A percentile compares a stretch with the other conserved stretches of the same genome.
Conservation (phyloP, 2,888 invertebrate species). For the Nephrotoma flavescens region DNA sequence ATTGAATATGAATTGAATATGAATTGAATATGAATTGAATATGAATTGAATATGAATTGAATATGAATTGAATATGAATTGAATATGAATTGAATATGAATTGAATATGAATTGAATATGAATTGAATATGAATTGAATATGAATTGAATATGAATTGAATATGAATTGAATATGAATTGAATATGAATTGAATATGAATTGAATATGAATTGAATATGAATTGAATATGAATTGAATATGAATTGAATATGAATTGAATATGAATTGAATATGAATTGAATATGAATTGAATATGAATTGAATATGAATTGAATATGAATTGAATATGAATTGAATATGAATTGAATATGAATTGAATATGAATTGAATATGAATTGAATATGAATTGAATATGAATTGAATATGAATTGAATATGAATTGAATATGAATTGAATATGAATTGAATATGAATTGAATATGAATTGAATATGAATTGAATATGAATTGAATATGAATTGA, state of each 20-base stretch:
- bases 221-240: neutral
- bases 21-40: neutral
- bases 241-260: neutral
- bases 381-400: too few relatives aligned
- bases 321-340: too few relatives aligned
- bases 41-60: neutral
- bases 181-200: neutral
- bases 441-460: neutral
- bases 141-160: neutral
- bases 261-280: too few relatives aligned
- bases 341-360: too few relatives aligned
- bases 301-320: too few relatives aligned
- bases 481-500: too few relatives aligned
- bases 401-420: neutral
- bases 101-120: neutral
- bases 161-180: neutral
- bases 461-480: too few relatives aligned
- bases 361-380: too few relatives aligned
- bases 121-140: neutral
- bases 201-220: neutral
- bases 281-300: too few relatives aligned
- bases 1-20: neutral
- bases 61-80: neutral
- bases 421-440: neutral
- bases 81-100: neutral